A percentile compares a stretch with the other conserved stretches of the same genome.
Evolutionary conservation across 35 echinoderm and acorn worm species (phyloP).

Genomic region (Apostichopus japonicus): DNA sequence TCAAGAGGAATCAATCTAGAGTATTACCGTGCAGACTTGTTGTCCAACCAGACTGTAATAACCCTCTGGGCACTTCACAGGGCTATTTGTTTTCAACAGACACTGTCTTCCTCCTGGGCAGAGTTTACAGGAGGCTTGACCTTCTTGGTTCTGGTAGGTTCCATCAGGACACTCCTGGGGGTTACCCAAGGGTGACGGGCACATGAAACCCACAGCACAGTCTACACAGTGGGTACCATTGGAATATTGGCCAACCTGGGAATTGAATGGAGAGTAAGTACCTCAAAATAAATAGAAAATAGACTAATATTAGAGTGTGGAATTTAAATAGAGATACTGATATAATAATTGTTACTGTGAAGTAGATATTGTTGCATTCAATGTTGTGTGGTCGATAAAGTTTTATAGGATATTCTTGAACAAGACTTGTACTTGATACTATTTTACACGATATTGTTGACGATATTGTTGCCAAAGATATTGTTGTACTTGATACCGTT

Average conservation of each 20-base stretch:
- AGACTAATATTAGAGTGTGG: no score
- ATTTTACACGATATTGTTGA: no score
- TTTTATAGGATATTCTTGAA: no score
- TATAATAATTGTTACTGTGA: no score
- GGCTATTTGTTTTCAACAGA: constrained; percentile 54
- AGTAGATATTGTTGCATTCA: no score
- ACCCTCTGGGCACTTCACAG: constrained; percentile 68
- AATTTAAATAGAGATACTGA: no score
- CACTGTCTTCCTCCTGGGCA: constrained; percentile 86
- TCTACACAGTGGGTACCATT: constrained; percentile 90
- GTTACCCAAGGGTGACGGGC: constrained; percentile 85
- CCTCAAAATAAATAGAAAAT: no score
- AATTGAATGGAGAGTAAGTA: neutral
- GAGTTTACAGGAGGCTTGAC: constrained; percentile 73
- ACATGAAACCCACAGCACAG: constrained; percentile 88
- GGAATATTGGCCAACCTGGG: constrained; percentile 92
- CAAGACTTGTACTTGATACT: no score
- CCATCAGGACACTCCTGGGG: constrained; percentile 81
- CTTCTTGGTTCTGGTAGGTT: constrained; percentile 82
- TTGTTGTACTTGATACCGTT: no score
- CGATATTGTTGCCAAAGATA: no score
- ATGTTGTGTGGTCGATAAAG: no score
- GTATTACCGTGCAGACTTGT: constrained; percentile 76
- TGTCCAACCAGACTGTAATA: constrained; percentile 94
- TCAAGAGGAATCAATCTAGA: no score